Evolutionary conservation across 1,140 invertebrate genomes (phyloP), one percentile per base, ranked within the genome.

Genomic region (Drosophila lacertosa): DNA sequence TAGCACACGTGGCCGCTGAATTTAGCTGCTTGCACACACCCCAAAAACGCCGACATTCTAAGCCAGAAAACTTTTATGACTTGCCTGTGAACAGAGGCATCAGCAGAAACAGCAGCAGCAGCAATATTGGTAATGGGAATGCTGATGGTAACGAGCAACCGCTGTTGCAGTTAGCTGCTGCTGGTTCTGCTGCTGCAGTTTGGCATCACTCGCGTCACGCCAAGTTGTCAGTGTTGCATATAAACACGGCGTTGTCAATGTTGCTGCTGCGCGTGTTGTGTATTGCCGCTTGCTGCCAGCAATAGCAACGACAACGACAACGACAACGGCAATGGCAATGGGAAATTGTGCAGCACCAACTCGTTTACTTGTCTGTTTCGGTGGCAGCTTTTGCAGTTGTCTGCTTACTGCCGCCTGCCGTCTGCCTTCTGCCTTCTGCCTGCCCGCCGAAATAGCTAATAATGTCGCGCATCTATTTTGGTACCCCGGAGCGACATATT

Each of bases 141-240:
- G 76, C 66, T 70, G 63, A 45, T 68, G 72, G 67, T 72, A 62
- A 72, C 74, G 58, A 53, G 55, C 35, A 60, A 48, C 63, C 57
- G 58, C 13, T 20, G 60, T 40, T 45, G 39, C 48, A 26, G 24
- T 26, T 26, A 16, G 47, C 39, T 24, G 51, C n/a, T 71, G 58
- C 39, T 68, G 48, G 50, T 50, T 22, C 20, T 33, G 47, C 24
- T 53, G 48, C 26, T 53, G 18, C 32, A 37, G 26, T 55, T 70
- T 59, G 22, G 66, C 71, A 69, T 74, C 71, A 71, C 51, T 72
- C 58, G 80, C 79, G 74, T 76, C 76, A 84, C 75, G 80, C 72
- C 80, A 84, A 76, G 80, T 76, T 84, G 80, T 84, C 80, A 84
- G 84, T 84, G 80, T 84, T 84, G 80, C 80, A 84, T 64, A 84